Base-by-base conservation (phyloP, 2,113 vertebrate genomes). In the Mus pahari region DNA sequence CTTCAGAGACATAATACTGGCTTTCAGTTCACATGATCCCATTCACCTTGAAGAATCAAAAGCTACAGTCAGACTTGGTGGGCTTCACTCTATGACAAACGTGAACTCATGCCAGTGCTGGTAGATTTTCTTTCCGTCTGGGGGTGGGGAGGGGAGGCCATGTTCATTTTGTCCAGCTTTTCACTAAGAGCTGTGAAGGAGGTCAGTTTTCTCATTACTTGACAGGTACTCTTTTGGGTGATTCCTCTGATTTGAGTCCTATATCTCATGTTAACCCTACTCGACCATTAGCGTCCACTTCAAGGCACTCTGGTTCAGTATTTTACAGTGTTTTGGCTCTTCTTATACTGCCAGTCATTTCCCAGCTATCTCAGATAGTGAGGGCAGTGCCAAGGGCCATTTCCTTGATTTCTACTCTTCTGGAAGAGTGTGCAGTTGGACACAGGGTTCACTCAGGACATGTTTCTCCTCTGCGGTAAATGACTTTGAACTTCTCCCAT, bases 301-400 rank as follows among this genome's bases (percentile, higher is more conserved):
- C 66, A 94, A 90, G 74, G 8, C 12, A 42, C 26, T 82, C 53
- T 26, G 31, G 2, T 68, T 70, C 36, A 31, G 6, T 19, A 26
- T 91, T 81, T 91, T 74, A 82, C 81, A 94, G 26, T 70, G 81
- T 42, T 92, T 24, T 74, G 10, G n/a, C 71, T 89, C 62, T 92
- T 45, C 86, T 73, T 79, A 13, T n/a, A 64, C 10, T 78, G 60
- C 39, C 53, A 66, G 36, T 50, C 87, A 81, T 36, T 91, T 36
- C 22, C 48, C 66, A 53, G 19, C 36, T 87, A 0, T 36, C 20
- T 33, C 48, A 3, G 53, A 24, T 11, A 66, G 16, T 73, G 39
- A 75, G 7, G 45, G 24, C 19, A 60, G 7, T 31, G 10, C 48
- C 81, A 33, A 66, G 70, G 13, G 39, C 5, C n/a, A n/a, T n/a